These are phyloP conservation scores for Phrixothrix hirtus DNA, from an alignment of 2,888 invertebrate genomes.

Conservation along the genomic window DNA sequence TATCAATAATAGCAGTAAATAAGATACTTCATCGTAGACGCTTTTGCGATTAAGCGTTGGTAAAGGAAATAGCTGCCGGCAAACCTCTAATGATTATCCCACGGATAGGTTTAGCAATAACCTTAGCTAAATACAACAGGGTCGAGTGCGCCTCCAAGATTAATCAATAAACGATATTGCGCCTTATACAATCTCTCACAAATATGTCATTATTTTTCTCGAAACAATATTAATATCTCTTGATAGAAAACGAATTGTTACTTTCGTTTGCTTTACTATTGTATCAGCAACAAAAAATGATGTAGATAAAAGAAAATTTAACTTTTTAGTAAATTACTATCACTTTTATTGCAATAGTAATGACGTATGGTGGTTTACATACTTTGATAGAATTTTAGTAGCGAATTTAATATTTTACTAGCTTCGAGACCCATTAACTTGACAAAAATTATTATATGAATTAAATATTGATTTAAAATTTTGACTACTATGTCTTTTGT, in stretches of 20 bases:
- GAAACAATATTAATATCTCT: constrained; percentile 5
- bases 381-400: too few species aligned
- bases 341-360: too few species aligned
- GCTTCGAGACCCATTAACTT: too few species aligned
- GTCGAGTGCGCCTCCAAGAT: constrained; percentile 16
- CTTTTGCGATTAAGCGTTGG: constrained; percentile 18
- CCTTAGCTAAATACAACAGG: constrained; percentile 26
- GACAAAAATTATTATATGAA: too few species aligned
- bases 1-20: constrained; percentile 24
- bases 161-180: constrained; percentile 23
- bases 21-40: constrained; percentile 23
- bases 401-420: too few species aligned
- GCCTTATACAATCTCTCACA: constrained; percentile 9
- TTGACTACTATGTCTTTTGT: too few species aligned
- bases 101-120: constrained; percentile 26
- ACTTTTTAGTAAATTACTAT: neutral
- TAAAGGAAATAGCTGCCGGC: constrained; percentile 28
- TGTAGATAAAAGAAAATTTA: too few species aligned
- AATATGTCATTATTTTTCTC: constrained; percentile 8
- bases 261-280: neutral
- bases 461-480: too few species aligned
- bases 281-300: too few species aligned
- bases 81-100: constrained; percentile 26
- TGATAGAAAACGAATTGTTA: constrained; percentile 2
- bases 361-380: too few species aligned